Percentiles rank a stretch among this genome's conserved stretches.
Conservation (phyloP, 2,797 vertebrate species). For the Clarias fuscus region DNA sequence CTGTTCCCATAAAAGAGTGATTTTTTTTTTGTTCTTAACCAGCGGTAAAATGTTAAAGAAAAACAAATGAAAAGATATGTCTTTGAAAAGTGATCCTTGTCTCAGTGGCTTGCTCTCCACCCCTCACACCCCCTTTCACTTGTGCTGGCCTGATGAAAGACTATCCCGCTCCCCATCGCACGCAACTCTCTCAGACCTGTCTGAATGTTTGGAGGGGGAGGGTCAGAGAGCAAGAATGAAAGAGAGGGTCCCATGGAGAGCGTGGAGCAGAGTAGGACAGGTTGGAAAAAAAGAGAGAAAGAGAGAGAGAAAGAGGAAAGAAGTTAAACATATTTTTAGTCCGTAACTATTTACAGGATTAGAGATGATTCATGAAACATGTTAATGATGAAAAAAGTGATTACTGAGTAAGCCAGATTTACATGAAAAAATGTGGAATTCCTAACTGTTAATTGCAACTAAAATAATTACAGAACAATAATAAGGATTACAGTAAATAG, state of each 20-base stretch:
- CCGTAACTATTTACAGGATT: not conserved
- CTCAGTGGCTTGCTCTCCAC: conserved; percentile 50
- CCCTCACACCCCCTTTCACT: conserved; percentile 60
- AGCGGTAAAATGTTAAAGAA: conserved; percentile 66
- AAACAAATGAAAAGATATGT: conserved; percentile 74
- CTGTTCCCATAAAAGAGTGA: conserved; percentile 8
- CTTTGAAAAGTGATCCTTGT: conserved; percentile 72
- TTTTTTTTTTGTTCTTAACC: conserved; percentile 59
- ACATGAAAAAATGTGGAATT: not conserved
- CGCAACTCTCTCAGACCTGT: conserved; percentile 62
- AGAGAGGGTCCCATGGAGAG: conserved; percentile 41
- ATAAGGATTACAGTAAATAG: not conserved
- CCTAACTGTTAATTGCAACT: not conserved
- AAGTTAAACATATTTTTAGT: not conserved
- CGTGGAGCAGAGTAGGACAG: conserved; percentile 13
- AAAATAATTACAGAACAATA: not conserved
- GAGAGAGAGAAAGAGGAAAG: conserved; percentile 25
- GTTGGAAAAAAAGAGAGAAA: conserved; percentile 16
- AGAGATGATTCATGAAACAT: not conserved
- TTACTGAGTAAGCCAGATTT: not conserved
- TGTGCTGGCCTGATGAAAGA: conserved; percentile 72
- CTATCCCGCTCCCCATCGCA: conserved; percentile 67
- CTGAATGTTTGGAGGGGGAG: conserved; percentile 41
- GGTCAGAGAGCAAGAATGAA: conserved; percentile 47
- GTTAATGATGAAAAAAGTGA: not conserved